These are phyloP conservation scores for Holothuria leucospilota DNA, from an alignment of 53 echinoderm and acorn worm genomes.

Conservation along the genomic window DNA sequence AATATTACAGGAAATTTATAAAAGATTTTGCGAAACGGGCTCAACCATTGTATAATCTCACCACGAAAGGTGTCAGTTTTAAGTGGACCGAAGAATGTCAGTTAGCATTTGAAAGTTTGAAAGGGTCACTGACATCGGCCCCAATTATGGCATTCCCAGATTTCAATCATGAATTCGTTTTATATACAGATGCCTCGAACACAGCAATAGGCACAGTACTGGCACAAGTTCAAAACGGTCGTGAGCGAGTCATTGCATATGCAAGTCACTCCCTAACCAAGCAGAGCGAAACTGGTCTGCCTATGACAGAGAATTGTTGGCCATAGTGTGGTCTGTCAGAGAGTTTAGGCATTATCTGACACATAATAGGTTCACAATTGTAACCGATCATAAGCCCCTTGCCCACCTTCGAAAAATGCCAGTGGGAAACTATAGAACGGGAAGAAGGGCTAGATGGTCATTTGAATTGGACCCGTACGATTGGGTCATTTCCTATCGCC, in stretches of 20 bases:
- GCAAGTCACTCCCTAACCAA: conserved; percentile 43
- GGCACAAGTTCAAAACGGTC: not conserved
- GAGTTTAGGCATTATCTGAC: conserved; percentile 59
- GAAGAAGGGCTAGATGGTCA: conserved; percentile 64
- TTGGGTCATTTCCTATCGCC: too few species aligned
- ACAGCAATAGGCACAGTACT: conserved; percentile 61
- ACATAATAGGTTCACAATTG: conserved; percentile 48
- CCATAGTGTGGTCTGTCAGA: conserved; percentile 62
- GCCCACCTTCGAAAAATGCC: conserved; percentile 65
- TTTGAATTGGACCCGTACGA: too few species aligned
- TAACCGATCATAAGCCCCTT: conserved; percentile 79
- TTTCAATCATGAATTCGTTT: conserved; percentile 29
- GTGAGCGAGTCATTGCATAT: conserved; percentile 63
- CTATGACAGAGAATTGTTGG: conserved; percentile 30
- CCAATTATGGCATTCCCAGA: conserved; percentile 77
- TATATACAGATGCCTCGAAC: conserved; percentile 68
- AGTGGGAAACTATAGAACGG: conserved; percentile 58
- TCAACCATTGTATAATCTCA: conserved; percentile 12
- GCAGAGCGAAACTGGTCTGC: conserved; percentile 26
- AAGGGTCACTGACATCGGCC: conserved; percentile 34
- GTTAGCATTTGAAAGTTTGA: too few species aligned
- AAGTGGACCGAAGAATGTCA: conserved; percentile 49
- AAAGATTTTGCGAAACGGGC: conserved; percentile 12
- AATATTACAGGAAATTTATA: too few species aligned
- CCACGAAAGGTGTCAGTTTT: conserved; percentile 36